These are phyloP conservation scores for Sisor rabdophorus DNA, from an alignment of 2,113 vertebrate genomes.

Conservation along the genomic window DNA sequence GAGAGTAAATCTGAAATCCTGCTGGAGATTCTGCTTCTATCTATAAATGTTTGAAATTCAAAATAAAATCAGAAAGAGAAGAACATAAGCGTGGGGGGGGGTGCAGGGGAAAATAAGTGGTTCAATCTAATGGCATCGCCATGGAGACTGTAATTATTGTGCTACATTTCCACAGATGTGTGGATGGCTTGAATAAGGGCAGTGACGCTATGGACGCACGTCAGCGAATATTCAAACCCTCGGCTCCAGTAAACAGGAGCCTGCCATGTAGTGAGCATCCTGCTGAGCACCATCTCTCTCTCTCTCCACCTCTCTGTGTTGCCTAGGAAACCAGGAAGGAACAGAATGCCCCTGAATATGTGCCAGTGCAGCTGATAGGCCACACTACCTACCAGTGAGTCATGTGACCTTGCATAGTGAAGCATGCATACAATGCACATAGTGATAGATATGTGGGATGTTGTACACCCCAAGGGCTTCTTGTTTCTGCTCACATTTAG, in stretches of 20 bases:
- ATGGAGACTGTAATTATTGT: conserved; percentile 71
- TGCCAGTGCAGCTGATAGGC: conserved; percentile 37
- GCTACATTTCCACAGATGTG: conserved; percentile 58
- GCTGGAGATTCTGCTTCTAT: conserved; percentile 51
- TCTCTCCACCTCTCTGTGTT: conserved; percentile 56
- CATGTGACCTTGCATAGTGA: conserved; percentile 27
- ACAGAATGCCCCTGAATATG: conserved; percentile 44
- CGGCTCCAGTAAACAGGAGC: conserved; percentile 67
- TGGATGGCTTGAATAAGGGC: conserved; percentile 54
- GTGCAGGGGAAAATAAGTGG: no score
- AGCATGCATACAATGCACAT: background rate
- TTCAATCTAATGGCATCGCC: conserved; percentile 57
- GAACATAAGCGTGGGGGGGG: conserved; percentile 23
- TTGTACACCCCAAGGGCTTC: background rate
- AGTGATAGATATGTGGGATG: conserved; percentile 18
- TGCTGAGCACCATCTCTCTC: conserved; percentile 59
- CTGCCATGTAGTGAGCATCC: conserved; percentile 58
- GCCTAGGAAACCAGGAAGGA: conserved; percentile 70
- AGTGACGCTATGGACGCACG: conserved; percentile 54
- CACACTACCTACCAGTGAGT: conserved; percentile 28
- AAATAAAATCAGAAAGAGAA: conserved; percentile 37
- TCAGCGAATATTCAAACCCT: conserved; percentile 64
- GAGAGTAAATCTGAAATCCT: conserved; percentile 19
- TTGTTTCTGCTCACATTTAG: background rate
- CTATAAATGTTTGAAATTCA: conserved; percentile 57